A percentile compares a stretch with the other conserved stretches of the same genome.
These are phyloP conservation scores for Buphagus erythrorhynchus DNA, from an alignment of 2,797 vertebrate genomes.

Conservation along the genomic window DNA sequence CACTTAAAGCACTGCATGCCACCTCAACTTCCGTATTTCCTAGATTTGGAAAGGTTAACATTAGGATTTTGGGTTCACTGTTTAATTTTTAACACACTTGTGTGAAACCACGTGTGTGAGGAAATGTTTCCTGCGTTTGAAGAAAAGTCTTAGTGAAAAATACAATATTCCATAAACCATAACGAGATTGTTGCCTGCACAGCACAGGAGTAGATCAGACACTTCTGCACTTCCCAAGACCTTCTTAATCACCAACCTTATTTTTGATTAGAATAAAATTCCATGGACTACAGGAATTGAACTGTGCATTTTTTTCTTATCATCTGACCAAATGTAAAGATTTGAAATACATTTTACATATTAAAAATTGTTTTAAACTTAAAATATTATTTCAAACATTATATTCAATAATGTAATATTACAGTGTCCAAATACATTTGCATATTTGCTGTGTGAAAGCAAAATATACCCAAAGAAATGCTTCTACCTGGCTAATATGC, in stretches of 20 bases:
- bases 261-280: conserved; percentile 15
- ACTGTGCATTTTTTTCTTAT: background rate
- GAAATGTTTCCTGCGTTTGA: background rate
- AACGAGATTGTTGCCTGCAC: fast-evolving
- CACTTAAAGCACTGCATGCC: background rate
- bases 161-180: background rate
- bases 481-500: background rate
- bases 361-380: background rate
- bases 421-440: background rate
- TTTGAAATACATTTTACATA: background rate
- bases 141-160: background rate
- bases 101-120: background rate
- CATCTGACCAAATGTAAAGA: background rate
- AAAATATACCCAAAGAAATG: background rate
- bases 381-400: conserved; percentile 27
- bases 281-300: background rate
- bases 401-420: background rate
- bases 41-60: background rate
- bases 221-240: background rate
- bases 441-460: background rate
- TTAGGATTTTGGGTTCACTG: background rate
- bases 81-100: background rate
- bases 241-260: background rate
- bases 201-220: background rate
- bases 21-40: background rate